Evolutionary conservation across 1,140 invertebrate genomes (phyloP).

Genomic region (Chironomus striatipennis): DNA sequence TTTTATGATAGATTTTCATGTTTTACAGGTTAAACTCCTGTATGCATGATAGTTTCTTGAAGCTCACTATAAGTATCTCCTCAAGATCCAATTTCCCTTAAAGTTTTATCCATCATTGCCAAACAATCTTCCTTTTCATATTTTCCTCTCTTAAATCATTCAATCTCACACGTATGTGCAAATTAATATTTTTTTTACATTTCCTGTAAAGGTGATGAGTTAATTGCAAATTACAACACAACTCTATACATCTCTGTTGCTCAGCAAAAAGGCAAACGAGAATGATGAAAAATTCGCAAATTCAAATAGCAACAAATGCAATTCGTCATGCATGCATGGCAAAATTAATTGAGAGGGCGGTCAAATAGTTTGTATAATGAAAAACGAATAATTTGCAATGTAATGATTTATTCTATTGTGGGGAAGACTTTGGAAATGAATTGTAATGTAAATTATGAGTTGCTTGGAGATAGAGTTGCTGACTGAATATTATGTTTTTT

Average conservation of each 20-base stretch:
- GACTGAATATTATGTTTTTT: not conserved
- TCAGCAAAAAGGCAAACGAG: too few species aligned
- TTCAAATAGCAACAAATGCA: too few species aligned
- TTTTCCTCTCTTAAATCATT: not conserved
- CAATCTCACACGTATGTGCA: not conserved
- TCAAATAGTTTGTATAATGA: not conserved
- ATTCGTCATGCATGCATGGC: not conserved
- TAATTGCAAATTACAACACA: not conserved
- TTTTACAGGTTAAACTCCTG: too few species aligned
- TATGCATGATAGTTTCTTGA: too few species aligned
- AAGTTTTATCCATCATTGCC: too few species aligned
- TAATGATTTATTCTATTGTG: not conserved
- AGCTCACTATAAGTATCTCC: too few species aligned
- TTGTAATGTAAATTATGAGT: not conserved
- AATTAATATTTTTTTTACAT: not conserved
- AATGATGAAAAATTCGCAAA: too few species aligned
- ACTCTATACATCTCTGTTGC: too few species aligned
- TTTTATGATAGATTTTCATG: too few species aligned
- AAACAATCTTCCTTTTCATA: too few species aligned
- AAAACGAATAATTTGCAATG: too few species aligned
- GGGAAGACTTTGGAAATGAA: not conserved
- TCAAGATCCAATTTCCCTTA: too few species aligned
- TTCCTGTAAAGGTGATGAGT: conserved; percentile 7
- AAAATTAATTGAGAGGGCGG: not conserved
- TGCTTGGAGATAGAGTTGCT: not conserved